Evolutionary conservation across 2,113 vertebrate genomes (phyloP).

Genomic region (Seriola rivoliana): DNA sequence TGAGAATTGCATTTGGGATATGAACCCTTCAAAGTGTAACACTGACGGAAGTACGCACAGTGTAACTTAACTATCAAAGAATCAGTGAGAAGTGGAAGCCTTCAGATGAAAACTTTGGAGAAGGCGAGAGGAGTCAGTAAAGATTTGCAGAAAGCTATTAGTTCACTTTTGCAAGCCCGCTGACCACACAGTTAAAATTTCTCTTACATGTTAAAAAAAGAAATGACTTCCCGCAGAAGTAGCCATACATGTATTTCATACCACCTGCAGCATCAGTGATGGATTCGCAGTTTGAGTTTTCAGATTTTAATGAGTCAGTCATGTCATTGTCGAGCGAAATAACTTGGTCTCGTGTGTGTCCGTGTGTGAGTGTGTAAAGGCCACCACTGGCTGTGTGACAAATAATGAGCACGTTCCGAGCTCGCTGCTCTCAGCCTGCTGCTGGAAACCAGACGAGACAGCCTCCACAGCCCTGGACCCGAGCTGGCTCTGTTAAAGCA

Average conservation of each 20-base stretch:
- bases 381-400: constrained; percentile 34
- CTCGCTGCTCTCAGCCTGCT: constrained; percentile 26
- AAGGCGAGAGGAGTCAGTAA: neutral
- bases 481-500: constrained; percentile 44
- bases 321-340: constrained; percentile 43
- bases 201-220: constrained; percentile 12
- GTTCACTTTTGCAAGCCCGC: constrained; percentile 19
- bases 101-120: constrained; percentile 1
- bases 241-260: constrained; percentile 1
- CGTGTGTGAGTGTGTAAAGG: constrained; percentile 17
- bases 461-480: constrained; percentile 21
- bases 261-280: constrained; percentile 34
- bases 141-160: neutral
- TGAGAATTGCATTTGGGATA: neutral
- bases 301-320: constrained; percentile 62
- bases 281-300: constrained; percentile 36
- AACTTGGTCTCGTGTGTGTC: constrained; percentile 24
- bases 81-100: neutral
- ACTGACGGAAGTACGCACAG: neutral
- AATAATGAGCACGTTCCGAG: constrained; percentile 60
- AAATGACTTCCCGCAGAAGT: constrained; percentile 13
- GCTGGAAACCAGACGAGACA: constrained; percentile 46
- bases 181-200: neutral
- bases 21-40: neutral
- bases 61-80: neutral